Evolutionary conservation across 35 echinoderm and acorn worm genomes (phyloP), one percentile per base, ranked within the genome.

Genomic region (Hemicentrotus pulcherrimus): DNA sequence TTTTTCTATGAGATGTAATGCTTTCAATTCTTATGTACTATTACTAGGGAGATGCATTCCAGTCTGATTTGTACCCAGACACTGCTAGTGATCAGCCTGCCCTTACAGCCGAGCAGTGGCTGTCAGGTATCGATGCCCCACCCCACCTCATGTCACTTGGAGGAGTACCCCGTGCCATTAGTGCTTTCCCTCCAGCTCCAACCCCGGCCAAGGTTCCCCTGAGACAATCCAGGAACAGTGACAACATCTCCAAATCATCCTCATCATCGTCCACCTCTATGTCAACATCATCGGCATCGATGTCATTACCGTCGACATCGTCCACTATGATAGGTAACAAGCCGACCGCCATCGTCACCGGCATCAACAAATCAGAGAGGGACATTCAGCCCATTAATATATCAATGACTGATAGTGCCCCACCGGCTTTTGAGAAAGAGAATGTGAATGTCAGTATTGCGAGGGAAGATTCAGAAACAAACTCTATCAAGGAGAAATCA

Each of bases 51-150:
- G 97, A 98, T n/a, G 92, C 91, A 45, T 98, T 98, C 59, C 98
- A 99, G 92, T 94, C 95, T 78, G 98, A 99, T 59, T 60, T 98
- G 16, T 99, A 97, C 85, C 98, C 98, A 58, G 97, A 96, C 92
- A 99, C 98, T 33, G 32, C 78, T 16, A 94, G 97, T 85, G 91
- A 55, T 46, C 86, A 97, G 78, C 95, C 98, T 33, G 95, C 98
- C n/a, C 47, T 98, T 48, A 94, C 98, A 31, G 97, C 98, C 33
- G 91, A 96, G 31, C 95, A 97, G 92, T 99, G 97, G 98, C 86
- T 99, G 2, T 94, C 95, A 48, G 98, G 98, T 6, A 95, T 97
- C 1, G 96, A 99, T 47, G 58, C 86, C 31, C 94, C 94, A 55
- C 98, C 98, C 19, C 95, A 92, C 31, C 92, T 99, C 32, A 95